These are phyloP conservation scores for Meliscaeva auricollis DNA, from an alignment of 2,888 invertebrate species.

Conservation along the genomic window DNA sequence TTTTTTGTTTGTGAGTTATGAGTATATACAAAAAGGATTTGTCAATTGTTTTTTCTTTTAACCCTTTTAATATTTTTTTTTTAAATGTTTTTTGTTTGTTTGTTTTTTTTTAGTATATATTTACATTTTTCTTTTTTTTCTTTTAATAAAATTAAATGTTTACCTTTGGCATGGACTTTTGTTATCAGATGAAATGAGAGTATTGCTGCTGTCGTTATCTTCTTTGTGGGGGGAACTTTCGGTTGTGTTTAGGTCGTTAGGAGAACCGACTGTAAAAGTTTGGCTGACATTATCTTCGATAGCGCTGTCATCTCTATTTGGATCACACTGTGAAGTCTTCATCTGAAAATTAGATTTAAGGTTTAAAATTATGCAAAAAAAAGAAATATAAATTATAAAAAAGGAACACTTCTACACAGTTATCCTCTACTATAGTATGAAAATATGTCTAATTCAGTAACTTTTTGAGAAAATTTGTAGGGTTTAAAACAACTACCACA, in stretches of 20 bases:
- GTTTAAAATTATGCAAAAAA: not conserved
- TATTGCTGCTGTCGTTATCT: slow-evolving; percentile 90
- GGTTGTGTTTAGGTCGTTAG: slow-evolving; percentile 74
- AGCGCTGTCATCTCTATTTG: slow-evolving; percentile 68
- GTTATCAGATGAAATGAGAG: slow-evolving; percentile 88
- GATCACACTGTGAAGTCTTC: slow-evolving; percentile 69
- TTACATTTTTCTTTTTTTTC: slow-evolving; percentile 34
- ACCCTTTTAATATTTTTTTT: slow-evolving; percentile 41
- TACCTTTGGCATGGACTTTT: slow-evolving; percentile 90
- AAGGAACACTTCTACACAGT: too few species aligned
- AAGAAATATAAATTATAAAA: not conserved
- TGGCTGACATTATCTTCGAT: slow-evolving; percentile 76
- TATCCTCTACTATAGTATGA: too few species aligned
- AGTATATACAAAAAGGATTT: slow-evolving; percentile 49
- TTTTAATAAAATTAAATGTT: slow-evolving; percentile 51
- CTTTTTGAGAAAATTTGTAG: too few species aligned
- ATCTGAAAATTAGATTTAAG: slow-evolving; percentile 52
- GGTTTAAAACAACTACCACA: too few species aligned
- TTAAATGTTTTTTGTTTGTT: slow-evolving; percentile 20
- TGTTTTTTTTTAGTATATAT: slow-evolving; percentile 48
- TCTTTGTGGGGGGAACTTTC: slow-evolving; percentile 85
- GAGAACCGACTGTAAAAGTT: slow-evolving; percentile 71
- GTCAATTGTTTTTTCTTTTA: slow-evolving; percentile 41
- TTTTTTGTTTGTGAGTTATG: slow-evolving; percentile 38
- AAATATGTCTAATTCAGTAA: too few species aligned